A percentile compares a stretch with the other conserved stretches of the same genome.
phyloP scores from a whole-genome alignment of 2,113 vertebrate species.

The Amblyopsis rosae region DNA sequence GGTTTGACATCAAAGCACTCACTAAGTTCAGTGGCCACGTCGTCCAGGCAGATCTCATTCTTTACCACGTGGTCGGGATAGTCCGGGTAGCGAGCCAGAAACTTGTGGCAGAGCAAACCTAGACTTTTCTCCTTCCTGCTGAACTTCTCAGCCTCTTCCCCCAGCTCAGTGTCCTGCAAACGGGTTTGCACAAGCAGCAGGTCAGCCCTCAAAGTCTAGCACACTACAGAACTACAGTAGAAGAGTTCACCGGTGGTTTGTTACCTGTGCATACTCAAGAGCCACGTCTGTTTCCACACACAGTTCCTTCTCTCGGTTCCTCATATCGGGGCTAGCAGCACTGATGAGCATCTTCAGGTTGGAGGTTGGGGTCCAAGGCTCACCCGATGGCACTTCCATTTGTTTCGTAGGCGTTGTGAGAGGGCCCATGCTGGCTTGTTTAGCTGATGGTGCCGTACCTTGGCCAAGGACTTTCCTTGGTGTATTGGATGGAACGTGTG shows the following conservation, averaged over 20 bases:
- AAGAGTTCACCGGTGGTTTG: background rate
- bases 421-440: conserved; percentile 72
- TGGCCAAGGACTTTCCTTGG: conserved; percentile 70
- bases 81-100: conserved; percentile 89
- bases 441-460: conserved; percentile 51
- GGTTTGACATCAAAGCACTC: conserved; percentile 54
- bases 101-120: conserved; percentile 91
- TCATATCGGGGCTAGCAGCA: conserved; percentile 92
- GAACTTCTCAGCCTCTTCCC: conserved; percentile 89
- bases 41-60: conserved; percentile 91
- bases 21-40: conserved; percentile 93
- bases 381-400: conserved; percentile 74
- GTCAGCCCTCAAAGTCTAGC: background rate
- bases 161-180: conserved; percentile 81
- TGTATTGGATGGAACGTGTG: conserved; percentile 64
- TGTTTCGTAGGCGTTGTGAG: conserved; percentile 88
- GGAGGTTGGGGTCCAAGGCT: conserved; percentile 95
- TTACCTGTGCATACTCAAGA: conserved; percentile 78
- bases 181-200: background rate
- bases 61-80: conserved; percentile 82
- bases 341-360: conserved; percentile 97
- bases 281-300: conserved; percentile 65
- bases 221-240: background rate
- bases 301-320: conserved; percentile 86
- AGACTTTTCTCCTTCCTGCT: conserved; percentile 97